A percentile compares a stretch with the other conserved stretches of the same genome.
phyloP scores from a whole-genome alignment of 2,888 invertebrate genomes.

The Parnassius apollo region DNA sequence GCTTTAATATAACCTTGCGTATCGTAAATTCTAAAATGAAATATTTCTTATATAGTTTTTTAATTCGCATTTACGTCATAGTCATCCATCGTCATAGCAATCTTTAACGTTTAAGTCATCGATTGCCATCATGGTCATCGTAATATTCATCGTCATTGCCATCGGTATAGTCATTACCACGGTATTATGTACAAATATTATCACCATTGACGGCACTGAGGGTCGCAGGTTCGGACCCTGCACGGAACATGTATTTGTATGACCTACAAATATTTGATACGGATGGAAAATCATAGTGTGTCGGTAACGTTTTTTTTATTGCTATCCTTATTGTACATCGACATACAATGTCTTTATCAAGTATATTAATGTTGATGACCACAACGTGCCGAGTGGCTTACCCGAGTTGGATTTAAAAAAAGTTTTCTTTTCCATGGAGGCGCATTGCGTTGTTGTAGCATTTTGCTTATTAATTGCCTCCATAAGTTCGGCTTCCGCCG shows the following conservation, averaged over 20 bases:
- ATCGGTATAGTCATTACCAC: too few relatives aligned
- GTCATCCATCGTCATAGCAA: too few relatives aligned
- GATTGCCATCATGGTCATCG: too few relatives aligned
- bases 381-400: constrained; percentile 34
- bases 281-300: too few relatives aligned
- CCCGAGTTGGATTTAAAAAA: constrained; percentile 43
- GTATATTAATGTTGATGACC: constrained; percentile 51
- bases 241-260: too few relatives aligned
- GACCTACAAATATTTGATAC: too few relatives aligned
- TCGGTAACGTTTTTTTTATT: too few relatives aligned
- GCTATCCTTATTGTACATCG: constrained; percentile 28
- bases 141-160: too few relatives aligned
- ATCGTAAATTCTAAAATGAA: constrained; percentile 62
- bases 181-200: too few relatives aligned
- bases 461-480: constrained; percentile 73
- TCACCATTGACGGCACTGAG: too few relatives aligned
- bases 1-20: constrained; percentile 56
- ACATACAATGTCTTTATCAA: constrained; percentile 61
- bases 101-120: too few relatives aligned
- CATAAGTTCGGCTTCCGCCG: constrained; percentile 66
- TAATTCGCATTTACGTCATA: constrained; percentile 38
- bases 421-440: constrained; percentile 46
- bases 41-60: constrained; percentile 32
- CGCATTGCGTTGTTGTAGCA: constrained; percentile 58
- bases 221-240: too few relatives aligned